Evolutionary conservation across 2,797 vertebrate genomes (phyloP), one percentile per base, ranked within the genome.

Genomic region (Trichosurus vulpecula): DNA sequence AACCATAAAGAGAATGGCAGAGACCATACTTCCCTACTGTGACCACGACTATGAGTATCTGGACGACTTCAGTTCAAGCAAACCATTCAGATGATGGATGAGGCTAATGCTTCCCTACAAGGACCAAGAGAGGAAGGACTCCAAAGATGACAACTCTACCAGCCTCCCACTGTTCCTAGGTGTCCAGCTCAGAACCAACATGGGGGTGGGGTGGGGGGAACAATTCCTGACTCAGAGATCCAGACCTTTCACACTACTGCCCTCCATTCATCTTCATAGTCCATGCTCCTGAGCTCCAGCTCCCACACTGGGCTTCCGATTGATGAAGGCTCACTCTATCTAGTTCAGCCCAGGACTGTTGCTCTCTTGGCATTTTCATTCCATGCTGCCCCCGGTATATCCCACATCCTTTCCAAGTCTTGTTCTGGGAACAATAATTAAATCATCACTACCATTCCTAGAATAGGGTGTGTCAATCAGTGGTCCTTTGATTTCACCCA

Each of bases 21-120:
- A 98, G 54, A 93, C 95, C 3, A 0, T 97, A 51, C n/a, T 96
- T 91, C 98, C 96, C 96, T 98, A 98, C 95, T 98, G 97, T 87
- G 74, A 51, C 74, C 41, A 87, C 4, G 0, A 31, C 41, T 87
- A 87, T 51, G 41, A 87, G 25, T 11, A 2, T 27, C 2, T 47
- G 3, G 41, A 51, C 11, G 3, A 27, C 9, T 47, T 25, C 51
- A 27, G 9, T 27, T 51, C 22, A 27, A 47, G 10, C 2, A 47
- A 29, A 61, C 91, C 66, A 91, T 56, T 87, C 11, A 58, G 91
- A 81, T 55, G 29, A 0, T 6, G 55, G 58, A 56, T 22, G 30
- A 30, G 66, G 27, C 74, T 25, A 6, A 1, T 55, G 16, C n/a
- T 14, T 81, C 57, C 57, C n/a, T 74, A 25, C n/a, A 51, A 93